Evolutionary conservation across 2,888 invertebrate genomes (phyloP), one percentile per base, ranked within the genome.

Genomic region (Zonitis immaculata): DNA sequence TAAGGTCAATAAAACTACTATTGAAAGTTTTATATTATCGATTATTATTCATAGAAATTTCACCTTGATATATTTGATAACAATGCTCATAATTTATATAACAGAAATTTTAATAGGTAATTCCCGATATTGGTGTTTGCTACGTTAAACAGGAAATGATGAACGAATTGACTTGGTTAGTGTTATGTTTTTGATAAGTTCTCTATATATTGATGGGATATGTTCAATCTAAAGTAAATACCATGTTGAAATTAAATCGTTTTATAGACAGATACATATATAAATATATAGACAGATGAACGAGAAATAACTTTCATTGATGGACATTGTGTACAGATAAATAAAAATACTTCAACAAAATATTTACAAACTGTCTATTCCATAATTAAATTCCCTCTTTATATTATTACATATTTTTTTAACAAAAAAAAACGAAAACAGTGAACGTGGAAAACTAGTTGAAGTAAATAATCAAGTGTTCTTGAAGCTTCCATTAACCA

Each of bases 401-500:
- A 5, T 22, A 16, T 20, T 18, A 11, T 39, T 11, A 18, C 14
- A 5, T 22, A 16, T 20, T 18, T 18, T 39, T 11, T 39, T 32
- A 32, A 32, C 32, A 14, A 32, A 32, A 32, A n/a, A n/a, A n/a
- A n/a, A n/a, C n/a, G 6, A 12, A 12, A 7, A 1, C n/a, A 32
- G 11, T 39, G 11, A 18, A 39, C 39, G n/a, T 39, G 39, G 9
- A 39, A n/a, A 18, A n/a, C n/a, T 26, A 26, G 32, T 25, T 6
- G 9, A 51, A 45, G 55, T 52, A 62, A 62, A 60, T 59, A 66
- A 65, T 65, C 62, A 57, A 66, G 61, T 66, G 65, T 65, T 65
- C 63, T 60, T 61, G 60, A 65, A 62, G 61, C 62, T 63, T 63
- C 62, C 61, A 61, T 63, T 62, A 58, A 64, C 65, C 64, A 67